Base-by-base conservation (phyloP, 2,888 invertebrate genomes). In the Flexamia atlantica region DNA sequence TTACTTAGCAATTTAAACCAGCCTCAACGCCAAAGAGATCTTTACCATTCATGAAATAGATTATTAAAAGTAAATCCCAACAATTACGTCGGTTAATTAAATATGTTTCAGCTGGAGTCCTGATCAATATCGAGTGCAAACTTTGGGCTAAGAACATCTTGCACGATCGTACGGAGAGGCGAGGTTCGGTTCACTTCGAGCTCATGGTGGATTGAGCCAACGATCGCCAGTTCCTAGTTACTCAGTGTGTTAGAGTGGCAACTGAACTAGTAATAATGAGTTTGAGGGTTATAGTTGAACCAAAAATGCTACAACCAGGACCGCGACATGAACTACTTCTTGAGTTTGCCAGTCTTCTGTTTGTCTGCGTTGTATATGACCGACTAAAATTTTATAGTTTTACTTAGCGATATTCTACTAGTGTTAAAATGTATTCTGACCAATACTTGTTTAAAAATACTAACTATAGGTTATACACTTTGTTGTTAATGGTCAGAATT, bases 121-220 rank as follows among this genome's bases (percentile, higher is more conserved):
- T 88, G 74, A 88, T 93, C 87, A 94, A 94, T 89, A 91, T 95
- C 85, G 94, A 94, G 88, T 95, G 95, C 91, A 93, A 93, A 89
- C 94, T 94, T 60, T 95, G 94, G 94, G 94, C 94, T 70, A 92
- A 92, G 87, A 94, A 94, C 89, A 94, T 95, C 86, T 88, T 90
- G 30, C 94, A 95, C 89, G 94, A 95, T 89, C 93, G 94, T 84
- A 91, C 92, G 88, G 94, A 95, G 85, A 91, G 93, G 88, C 90
- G 94, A 87, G 95, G 95, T 74, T 93, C 94, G 70, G 95, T 95
- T 81, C 95, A 95, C 90, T 95, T 95, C 89, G 95, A 95, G 89
- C 90, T 95, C 85, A 91, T 95, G 90, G 92, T 95, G 83, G 88
- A 88, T 84, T 88, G 88, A 86, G 64, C 40, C 81, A 57, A 79